Evolutionary conservation across 2,888 invertebrate genomes (phyloP).

Genomic region (Ochropleura leucogaster): DNA sequence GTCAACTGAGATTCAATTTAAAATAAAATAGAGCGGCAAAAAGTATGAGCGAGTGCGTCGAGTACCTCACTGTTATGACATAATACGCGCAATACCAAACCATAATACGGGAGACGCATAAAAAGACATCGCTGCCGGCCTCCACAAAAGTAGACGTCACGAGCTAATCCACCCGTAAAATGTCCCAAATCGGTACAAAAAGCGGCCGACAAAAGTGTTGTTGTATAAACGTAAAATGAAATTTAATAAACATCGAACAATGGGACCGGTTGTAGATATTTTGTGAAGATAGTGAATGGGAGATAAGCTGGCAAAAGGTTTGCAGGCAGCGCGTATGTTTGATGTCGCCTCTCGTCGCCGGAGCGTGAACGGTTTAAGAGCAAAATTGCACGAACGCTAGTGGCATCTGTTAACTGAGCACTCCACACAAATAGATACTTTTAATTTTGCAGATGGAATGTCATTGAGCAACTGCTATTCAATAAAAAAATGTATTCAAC

Average conservation of each 20-base stretch:
- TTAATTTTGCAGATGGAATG: slow-evolving; percentile 89
- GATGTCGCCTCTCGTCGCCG: slow-evolving; percentile 89
- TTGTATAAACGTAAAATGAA: slow-evolving; percentile 90
- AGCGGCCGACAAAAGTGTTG: slow-evolving; percentile 89
- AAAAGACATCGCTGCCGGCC: slow-evolving; percentile 86
- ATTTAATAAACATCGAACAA: slow-evolving; percentile 90
- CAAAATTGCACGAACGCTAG: slow-evolving; percentile 87
- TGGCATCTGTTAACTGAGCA: slow-evolving; percentile 88
- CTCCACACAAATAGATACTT: slow-evolving; percentile 86
- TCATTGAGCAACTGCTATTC: slow-evolving; percentile 72
- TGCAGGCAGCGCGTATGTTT: slow-evolving; percentile 87
- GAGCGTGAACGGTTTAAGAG: slow-evolving; percentile 88
- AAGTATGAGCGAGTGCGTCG: slow-evolving; percentile 78
- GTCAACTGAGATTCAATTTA: slow-evolving; percentile 88
- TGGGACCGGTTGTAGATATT: slow-evolving; percentile 85
- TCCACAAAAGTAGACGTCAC: slow-evolving; percentile 85
- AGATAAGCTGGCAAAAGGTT: slow-evolving; percentile 90
- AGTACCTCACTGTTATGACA: slow-evolving; percentile 89
- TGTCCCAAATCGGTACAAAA: slow-evolving; percentile 89
- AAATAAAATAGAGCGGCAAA: slow-evolving; percentile 84
- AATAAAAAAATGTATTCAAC: slow-evolving; percentile 70
- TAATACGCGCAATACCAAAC: slow-evolving; percentile 89
- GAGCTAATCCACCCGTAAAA: slow-evolving; percentile 89
- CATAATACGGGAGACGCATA: slow-evolving; percentile 84
- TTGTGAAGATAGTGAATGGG: slow-evolving; percentile 87